These are phyloP conservation scores for Sinonovacula constricta DNA, from an alignment of 1,140 invertebrate genomes.

Conservation along the genomic window DNA sequence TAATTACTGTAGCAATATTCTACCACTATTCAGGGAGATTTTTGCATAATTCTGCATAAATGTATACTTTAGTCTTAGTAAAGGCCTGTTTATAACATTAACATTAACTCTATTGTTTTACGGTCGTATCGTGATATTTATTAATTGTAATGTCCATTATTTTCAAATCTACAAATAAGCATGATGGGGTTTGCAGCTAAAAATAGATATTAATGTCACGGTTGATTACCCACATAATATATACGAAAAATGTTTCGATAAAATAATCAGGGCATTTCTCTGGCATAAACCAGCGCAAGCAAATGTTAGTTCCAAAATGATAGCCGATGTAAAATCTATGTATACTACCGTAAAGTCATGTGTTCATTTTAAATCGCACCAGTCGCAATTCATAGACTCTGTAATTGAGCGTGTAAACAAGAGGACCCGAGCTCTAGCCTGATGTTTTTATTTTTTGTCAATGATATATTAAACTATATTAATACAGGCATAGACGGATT, in stretches of 20 bases:
- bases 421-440: background rate
- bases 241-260: background rate
- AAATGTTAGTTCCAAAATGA: background rate
- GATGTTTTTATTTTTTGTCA: slow-evolving; percentile 7
- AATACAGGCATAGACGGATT: background rate
- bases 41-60: no score
- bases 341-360: background rate
- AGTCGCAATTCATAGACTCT: background rate
- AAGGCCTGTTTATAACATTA: no score
- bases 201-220: no score
- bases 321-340: background rate
- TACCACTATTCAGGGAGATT: no score
- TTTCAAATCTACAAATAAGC: no score
- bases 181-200: no score
- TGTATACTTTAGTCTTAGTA: no score
- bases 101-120: no score
- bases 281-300: background rate
- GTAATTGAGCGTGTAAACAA: background rate
- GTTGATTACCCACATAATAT: no score
- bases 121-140: no score
- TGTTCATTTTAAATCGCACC: background rate
- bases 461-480: background rate
- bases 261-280: background rate
- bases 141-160: no score
- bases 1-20: no score